A percentile compares a stretch with the other conserved stretches of the same genome.
phyloP scores from a whole-genome alignment of 1,140 invertebrate genomes.

The Bombus huntii region DNA sequence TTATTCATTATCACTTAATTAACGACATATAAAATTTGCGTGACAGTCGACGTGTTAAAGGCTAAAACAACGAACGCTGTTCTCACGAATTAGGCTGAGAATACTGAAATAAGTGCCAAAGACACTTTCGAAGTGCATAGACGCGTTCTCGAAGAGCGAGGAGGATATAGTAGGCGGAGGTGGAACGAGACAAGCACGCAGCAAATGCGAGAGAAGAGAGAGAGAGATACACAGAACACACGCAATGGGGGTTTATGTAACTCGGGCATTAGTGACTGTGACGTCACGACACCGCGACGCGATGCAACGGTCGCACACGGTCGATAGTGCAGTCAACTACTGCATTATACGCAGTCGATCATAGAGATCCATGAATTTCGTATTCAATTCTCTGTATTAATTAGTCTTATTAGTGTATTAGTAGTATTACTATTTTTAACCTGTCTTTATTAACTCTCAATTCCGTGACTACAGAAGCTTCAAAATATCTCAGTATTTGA shows the following conservation, averaged over 20 bases:
- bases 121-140: no score
- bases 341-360: constrained; percentile 32
- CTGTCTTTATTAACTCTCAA: no score
- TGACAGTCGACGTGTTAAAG: no score
- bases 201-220: not conserved
- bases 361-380: constrained; percentile 4
- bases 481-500: not conserved
- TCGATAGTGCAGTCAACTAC: constrained; percentile 49
- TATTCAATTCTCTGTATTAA: not conserved
- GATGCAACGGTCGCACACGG: constrained; percentile 48
- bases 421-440: not conserved
- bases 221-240: constrained; percentile 10
- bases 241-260: constrained; percentile 55
- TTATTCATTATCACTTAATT: no score
- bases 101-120: no score
- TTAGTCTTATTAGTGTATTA: not conserved
- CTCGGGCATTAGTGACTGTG: constrained; percentile 56
- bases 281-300: constrained; percentile 36
- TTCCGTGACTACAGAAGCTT: no score
- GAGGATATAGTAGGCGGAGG: not conserved
- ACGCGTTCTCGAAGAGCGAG: not conserved
- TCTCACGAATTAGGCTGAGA: no score
- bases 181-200: not conserved
- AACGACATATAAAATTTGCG: no score
- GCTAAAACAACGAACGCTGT: no score